phyloP scores from a whole-genome alignment of 2,888 invertebrate species.

The Platerodrilus igneus region DNA sequence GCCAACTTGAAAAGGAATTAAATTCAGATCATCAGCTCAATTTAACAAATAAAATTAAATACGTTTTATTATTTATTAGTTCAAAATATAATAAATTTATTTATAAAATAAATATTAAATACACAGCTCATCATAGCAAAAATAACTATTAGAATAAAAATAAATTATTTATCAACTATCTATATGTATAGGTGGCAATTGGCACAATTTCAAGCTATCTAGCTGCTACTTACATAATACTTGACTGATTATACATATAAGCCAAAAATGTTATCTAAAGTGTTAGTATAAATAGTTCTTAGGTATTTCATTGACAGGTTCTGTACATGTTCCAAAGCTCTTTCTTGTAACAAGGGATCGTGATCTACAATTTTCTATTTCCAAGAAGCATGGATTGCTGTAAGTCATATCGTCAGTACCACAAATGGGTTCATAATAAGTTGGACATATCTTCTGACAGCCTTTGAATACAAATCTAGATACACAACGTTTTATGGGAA shows the following conservation, averaged over 20 bases:
- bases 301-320: conserved; percentile 76
- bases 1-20: no score
- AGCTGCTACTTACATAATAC: conserved; percentile 17
- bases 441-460: conserved; percentile 80
- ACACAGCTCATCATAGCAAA: conserved; percentile 15
- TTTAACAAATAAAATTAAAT: no score
- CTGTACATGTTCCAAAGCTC: conserved; percentile 80
- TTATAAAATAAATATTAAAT: conserved; percentile 20
- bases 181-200: conserved; percentile 25
- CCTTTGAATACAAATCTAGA: conserved; percentile 81
- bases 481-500: conserved; percentile 83
- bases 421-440: conserved; percentile 86
- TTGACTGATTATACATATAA: no score
- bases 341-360: conserved; percentile 72
- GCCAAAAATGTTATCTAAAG: no score
- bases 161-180: conserved; percentile 15
- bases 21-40: no score
- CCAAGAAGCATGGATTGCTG: conserved; percentile 88
- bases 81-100: no score
- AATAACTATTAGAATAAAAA: conserved; percentile 11
- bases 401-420: conserved; percentile 91
- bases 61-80: no score
- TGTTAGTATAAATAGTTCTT: conserved; percentile 85
- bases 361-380: conserved; percentile 86
- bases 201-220: conserved; percentile 25